A percentile compares a stretch with the other conserved stretches of the same genome.
phyloP scores from a whole-genome alignment of 1,140 invertebrate genomes.

The Colletes latitarsis region DNA sequence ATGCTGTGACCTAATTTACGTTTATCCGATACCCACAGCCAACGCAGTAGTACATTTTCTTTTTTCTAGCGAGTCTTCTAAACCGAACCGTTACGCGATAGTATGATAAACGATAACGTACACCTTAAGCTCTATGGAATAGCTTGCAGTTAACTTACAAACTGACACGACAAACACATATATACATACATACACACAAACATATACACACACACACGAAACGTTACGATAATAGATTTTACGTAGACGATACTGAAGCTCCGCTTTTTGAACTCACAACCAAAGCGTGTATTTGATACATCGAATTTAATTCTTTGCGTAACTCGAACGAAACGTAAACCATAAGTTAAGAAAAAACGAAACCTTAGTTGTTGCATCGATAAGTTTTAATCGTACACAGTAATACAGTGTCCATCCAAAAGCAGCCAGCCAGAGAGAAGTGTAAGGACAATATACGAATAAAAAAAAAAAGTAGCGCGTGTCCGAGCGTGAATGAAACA shows the following conservation, averaged over 20 bases:
- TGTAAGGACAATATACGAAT: conserved; percentile 62
- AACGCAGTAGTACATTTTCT: not conserved
- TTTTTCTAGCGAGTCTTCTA: conserved; percentile 12
- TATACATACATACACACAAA: not conserved
- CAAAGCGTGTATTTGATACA: conserved; percentile 43
- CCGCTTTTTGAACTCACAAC: conserved; percentile 19
- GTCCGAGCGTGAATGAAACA: conserved; percentile 37
- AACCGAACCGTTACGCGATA: conserved; percentile 13
- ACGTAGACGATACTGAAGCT: conserved; percentile 16
- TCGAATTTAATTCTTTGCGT: not conserved
- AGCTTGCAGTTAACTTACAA: conserved; percentile 26
- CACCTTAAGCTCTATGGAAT: conserved; percentile 21
- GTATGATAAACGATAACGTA: conserved; percentile 8
- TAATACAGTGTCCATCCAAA: conserved; percentile 66
- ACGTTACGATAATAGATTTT: conserved; percentile 23
- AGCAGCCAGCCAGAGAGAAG: conserved; percentile 54
- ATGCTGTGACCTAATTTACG: conserved; percentile 6
- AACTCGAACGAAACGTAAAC: no score
- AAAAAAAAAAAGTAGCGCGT: conserved; percentile 19
- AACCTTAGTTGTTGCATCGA: conserved; percentile 45
- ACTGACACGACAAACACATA: not conserved
- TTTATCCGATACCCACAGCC: not conserved
- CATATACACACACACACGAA: conserved; percentile 1
- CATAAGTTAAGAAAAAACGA: conserved; percentile 25
- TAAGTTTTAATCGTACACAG: conserved; percentile 49